Evolutionary conservation across 2,797 vertebrate genomes (phyloP), one percentile per base, ranked within the genome.

Genomic region (Thunnus albacares): DNA sequence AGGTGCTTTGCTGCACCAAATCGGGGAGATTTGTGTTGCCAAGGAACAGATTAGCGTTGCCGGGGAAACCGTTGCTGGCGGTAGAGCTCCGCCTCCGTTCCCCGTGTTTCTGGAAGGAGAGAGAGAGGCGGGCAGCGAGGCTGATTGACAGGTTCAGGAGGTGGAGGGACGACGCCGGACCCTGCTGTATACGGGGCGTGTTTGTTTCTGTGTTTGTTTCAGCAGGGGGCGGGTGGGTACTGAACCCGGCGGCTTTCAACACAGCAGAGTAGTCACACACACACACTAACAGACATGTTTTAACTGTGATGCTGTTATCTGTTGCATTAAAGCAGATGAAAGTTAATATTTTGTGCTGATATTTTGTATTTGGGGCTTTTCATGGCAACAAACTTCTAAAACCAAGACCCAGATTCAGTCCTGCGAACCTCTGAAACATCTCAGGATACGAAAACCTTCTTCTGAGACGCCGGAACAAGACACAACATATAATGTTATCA

Each of bases 11-110:
- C 93, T 97, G 98, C 90, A 99, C 96, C 95, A 99, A 95, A 95
- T 99, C 98, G 6, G 98, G 98, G 72, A 99, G 98, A 90, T 98
- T 98, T 96, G 96, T 93, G 94, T 97, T 97, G 91, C 96, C 96
- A 30, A 96, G 95, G 85, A 98, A 98, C 77, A 97, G 97, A 93
- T 97, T 97, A 96, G 95, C 93, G 92, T 97, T 97, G 92, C 97
- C 95, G 10, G 96, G 96, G 87, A 98, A 98, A 93, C 97, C 96
- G 92, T 98, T 97, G 96, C 97, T 97, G 95, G 97, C 96, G 88
- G 97, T 90, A 71, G 96, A 96, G 93, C 91, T 92, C 84, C 96
- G 96, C 94, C 97, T 97, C 96, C 97, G 96, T 87, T 97, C 97
- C 92, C 96, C 95, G 69, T 94, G 92, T 38, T 95, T 97, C 98